These are phyloP conservation scores for Vultur gryphus DNA, from an alignment of 2,797 vertebrate species.

Conservation along the genomic window DNA sequence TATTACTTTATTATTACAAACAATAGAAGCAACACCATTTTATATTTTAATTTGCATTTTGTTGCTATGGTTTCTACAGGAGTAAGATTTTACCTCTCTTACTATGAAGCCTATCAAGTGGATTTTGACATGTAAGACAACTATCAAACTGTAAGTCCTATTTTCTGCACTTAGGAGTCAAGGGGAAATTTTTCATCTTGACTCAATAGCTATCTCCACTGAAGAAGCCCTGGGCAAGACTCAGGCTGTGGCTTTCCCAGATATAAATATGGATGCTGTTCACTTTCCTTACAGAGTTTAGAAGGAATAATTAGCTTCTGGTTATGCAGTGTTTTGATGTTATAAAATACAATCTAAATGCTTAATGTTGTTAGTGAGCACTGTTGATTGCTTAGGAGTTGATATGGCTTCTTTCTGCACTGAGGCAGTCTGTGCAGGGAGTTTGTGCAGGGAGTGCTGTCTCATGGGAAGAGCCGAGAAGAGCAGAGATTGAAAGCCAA, in stretches of 20 bases:
- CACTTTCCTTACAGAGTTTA: not conserved
- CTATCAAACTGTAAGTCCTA: not conserved
- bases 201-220: not conserved
- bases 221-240: not conserved
- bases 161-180: not conserved
- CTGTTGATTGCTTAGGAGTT: not conserved
- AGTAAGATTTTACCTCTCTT: not conserved
- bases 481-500: not conserved
- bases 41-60: not conserved
- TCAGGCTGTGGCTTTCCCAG: not conserved
- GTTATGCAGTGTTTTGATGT: not conserved
- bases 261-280: not conserved
- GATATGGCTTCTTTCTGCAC: not conserved
- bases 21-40: not conserved
- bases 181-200: not conserved
- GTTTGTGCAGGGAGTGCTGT: not conserved
- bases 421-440: not conserved
- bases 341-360: not conserved
- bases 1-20: not conserved
- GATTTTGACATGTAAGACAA: not conserved
- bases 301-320: not conserved
- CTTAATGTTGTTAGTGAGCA: not conserved
- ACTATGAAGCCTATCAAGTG: not conserved
- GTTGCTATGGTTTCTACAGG: not conserved
- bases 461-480: not conserved